Percentiles rank a stretch among this genome's conserved stretches.
Conservation (phyloP, 2,888 invertebrate genomes). For the Galeopsomyia nigrocyanea region DNA sequence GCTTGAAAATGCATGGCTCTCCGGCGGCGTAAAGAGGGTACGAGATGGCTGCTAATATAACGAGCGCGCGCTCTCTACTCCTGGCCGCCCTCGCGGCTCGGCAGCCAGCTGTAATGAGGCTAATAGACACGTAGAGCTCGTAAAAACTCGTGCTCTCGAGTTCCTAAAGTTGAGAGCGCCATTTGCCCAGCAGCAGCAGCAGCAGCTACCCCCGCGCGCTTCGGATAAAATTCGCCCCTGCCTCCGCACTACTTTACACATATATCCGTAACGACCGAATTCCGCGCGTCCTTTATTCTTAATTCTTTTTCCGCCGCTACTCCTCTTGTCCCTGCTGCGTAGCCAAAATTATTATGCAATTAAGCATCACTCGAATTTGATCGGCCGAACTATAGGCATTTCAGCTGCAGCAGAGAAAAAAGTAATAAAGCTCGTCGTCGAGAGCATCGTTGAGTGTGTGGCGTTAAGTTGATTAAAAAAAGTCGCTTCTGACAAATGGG, state of each 20-base stretch:
- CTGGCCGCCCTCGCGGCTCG: conserved; percentile 44
- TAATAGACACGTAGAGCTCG: conserved; percentile 66
- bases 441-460: no score
- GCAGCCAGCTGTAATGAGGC: conserved; percentile 59
- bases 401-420: no score
- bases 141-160: conserved; percentile 60
- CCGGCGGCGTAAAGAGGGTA: conserved; percentile 49
- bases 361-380: no score
- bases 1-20: conserved; percentile 7
- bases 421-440: no score
- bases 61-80: conserved; percentile 56
- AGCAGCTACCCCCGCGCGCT: conserved; percentile 15
- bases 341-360: no score
- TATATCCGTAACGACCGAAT: conserved; percentile 28
- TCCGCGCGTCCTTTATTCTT: conserved; percentile 17
- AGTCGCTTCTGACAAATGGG: no score
- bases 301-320: neutral
- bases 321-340: neutral
- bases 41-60: conserved; percentile 55
- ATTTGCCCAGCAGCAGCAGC: no score
- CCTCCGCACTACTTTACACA: neutral
- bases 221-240: conserved; percentile 2
- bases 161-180: conserved; percentile 57
- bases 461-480: no score
- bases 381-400: no score